Conservation (phyloP, 2,888 invertebrate genomes). For the Lacanobia wlatinum region DNA sequence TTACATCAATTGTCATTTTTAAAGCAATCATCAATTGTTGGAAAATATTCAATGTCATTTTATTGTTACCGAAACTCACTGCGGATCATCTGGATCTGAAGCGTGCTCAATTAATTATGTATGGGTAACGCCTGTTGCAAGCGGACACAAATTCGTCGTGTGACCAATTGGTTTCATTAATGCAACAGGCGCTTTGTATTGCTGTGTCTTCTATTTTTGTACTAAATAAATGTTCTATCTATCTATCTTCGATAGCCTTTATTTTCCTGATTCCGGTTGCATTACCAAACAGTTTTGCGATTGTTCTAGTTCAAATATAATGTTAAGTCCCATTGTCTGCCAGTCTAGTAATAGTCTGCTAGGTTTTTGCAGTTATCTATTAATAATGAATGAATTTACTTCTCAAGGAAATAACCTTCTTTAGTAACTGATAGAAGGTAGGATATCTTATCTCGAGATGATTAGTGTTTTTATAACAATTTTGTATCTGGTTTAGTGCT, state of each 20-base stretch:
- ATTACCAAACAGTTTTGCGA: constrained; percentile 4
- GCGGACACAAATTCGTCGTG: constrained; percentile 22
- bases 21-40: background rate
- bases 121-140: constrained; percentile 34
- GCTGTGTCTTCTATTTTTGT: no score
- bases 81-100: background rate
- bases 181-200: constrained; percentile 33
- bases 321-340: constrained; percentile 23
- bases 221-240: no score
- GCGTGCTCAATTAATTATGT: constrained; percentile 36
- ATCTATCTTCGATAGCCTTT: background rate
- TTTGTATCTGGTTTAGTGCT: no score
- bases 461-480: background rate
- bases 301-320: constrained; percentile 20
- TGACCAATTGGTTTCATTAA: constrained; percentile 21
- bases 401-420: constrained; percentile 23
- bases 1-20: background rate
- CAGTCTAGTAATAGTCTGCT: constrained; percentile 12
- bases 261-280: constrained; percentile 15
- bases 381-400: constrained; percentile 14
- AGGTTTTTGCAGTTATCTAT: background rate
- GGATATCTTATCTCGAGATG: background rate
- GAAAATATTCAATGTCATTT: background rate
- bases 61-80: constrained; percentile 24
- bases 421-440: background rate